A percentile compares a stretch with the other conserved stretches of the same genome.
Conservation (phyloP, 2,888 invertebrate genomes). For the Phyllotreta striolata region DNA sequence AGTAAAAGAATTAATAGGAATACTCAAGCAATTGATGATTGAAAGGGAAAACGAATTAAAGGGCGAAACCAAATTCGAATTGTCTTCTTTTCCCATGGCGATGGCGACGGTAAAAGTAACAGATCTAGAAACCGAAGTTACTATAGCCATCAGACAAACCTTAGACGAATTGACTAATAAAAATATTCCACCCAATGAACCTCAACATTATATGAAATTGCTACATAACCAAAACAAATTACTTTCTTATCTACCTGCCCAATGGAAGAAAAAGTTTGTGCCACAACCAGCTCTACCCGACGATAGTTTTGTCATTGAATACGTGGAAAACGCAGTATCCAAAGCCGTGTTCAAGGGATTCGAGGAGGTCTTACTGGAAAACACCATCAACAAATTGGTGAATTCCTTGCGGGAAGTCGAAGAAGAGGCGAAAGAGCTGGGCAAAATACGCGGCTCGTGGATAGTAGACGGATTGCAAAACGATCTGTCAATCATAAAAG, state of each 20-base stretch:
- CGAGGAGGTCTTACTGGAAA: conserved; percentile 55
- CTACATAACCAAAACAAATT: conserved; percentile 43
- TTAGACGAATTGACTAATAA: conserved; percentile 38
- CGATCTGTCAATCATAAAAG: conserved; percentile 63
- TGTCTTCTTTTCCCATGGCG: conserved; percentile 52
- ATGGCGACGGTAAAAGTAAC: conserved; percentile 41
- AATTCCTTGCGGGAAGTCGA: conserved; percentile 60
- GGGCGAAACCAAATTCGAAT: conserved; percentile 42
- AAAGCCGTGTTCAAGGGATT: conserved; percentile 59
- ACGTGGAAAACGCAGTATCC: conserved; percentile 61
- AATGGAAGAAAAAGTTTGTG: conserved; percentile 44
- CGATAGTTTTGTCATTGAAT: conserved; percentile 63
- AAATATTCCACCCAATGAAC: conserved; percentile 37
- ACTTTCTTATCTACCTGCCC: conserved; percentile 43
- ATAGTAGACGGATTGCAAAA: conserved; percentile 69
- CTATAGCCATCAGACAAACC: conserved; percentile 34
- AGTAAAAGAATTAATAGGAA: conserved; percentile 33
- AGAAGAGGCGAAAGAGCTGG: conserved; percentile 51
- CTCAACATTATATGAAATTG: conserved; percentile 25
- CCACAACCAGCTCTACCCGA: conserved; percentile 53
- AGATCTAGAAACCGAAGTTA: conserved; percentile 42
- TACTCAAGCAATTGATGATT: conserved; percentile 31
- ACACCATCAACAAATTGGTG: conserved; percentile 61
- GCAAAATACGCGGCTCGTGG: conserved; percentile 63
- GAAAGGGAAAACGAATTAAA: conserved; percentile 32